Percentiles rank a stretch among this genome's conserved stretches.
These are phyloP conservation scores for Acipenser oxyrinchus DNA, from an alignment of 2,797 vertebrate genomes.

Conservation along the genomic window DNA sequence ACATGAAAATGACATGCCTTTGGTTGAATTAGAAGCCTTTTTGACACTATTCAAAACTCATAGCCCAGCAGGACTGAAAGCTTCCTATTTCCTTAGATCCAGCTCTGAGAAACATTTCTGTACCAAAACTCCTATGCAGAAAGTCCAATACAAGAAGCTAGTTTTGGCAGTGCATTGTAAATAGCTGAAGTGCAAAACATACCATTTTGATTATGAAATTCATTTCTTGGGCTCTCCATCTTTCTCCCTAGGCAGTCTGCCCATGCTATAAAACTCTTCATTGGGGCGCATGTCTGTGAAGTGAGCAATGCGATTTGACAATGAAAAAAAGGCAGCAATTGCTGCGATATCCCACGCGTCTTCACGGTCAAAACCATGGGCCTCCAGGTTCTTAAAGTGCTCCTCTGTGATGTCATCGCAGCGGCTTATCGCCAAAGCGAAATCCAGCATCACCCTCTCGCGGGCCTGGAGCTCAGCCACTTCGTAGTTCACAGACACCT, in stretches of 20 bases:
- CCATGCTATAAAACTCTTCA: slow-evolving; percentile 70
- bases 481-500: slow-evolving; percentile 71
- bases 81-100: too few relatives aligned
- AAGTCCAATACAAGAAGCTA: too few relatives aligned
- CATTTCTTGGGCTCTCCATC: not conserved
- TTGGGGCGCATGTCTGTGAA: slow-evolving; percentile 69
- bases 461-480: slow-evolving; percentile 56
- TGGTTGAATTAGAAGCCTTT: too few relatives aligned
- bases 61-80: too few relatives aligned
- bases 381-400: slow-evolving; percentile 63
- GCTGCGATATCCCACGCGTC: slow-evolving; percentile 77
- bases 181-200: too few relatives aligned
- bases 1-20: too few relatives aligned
- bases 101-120: too few relatives aligned
- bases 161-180: too few relatives aligned
- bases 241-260: slow-evolving; percentile 52
- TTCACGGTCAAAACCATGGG: slow-evolving; percentile 69
- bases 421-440: slow-evolving; percentile 66
- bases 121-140: too few relatives aligned
- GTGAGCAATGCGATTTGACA: slow-evolving; percentile 74
- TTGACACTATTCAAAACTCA: too few relatives aligned
- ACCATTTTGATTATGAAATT: too few relatives aligned
- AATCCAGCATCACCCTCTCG: slow-evolving; percentile 72
- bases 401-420: slow-evolving; percentile 69
- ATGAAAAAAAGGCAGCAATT: slow-evolving; percentile 73